phyloP scores from a whole-genome alignment of 1,140 invertebrate genomes.

The Drosophila pseudoananassae region DNA sequence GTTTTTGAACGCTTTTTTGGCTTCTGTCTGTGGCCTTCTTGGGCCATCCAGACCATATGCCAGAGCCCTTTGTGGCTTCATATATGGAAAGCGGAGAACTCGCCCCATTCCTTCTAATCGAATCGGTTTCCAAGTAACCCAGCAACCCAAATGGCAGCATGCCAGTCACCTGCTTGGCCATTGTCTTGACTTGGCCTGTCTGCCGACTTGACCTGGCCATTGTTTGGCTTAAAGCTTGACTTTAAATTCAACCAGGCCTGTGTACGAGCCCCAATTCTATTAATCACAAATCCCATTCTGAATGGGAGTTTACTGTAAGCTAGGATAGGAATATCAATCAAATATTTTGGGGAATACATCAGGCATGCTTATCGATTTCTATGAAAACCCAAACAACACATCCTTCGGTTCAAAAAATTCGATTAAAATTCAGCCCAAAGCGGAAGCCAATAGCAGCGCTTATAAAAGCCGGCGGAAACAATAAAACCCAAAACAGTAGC shows the following conservation, averaged over 20 bases:
- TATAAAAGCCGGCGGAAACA: conserved; percentile 48
- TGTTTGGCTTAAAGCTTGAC: conserved; percentile 23
- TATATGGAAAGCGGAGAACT: neutral
- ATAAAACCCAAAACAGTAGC: conserved; percentile 33
- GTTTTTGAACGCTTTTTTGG: conserved; percentile 55
- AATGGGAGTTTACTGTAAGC: conserved; percentile 13
- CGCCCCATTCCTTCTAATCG: conserved; percentile 17
- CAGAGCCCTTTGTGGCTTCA: conserved; percentile 49
- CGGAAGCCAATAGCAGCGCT: conserved; percentile 2
- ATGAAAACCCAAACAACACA: conserved; percentile 34
- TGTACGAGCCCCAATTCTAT: conserved; percentile 35
- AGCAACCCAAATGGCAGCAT: conserved; percentile 74
- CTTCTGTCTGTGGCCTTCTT: conserved; percentile 37
- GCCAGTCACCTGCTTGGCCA: conserved; percentile 53
- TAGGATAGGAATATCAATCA: conserved; percentile 58
- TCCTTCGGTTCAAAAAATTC: conserved; percentile 53
- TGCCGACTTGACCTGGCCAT: conserved; percentile 24
- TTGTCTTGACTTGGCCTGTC: conserved; percentile 47
- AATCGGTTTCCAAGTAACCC: conserved; percentile 37
- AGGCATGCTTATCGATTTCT: conserved; percentile 62
- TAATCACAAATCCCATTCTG: conserved; percentile 64
- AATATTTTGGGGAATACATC: conserved; percentile 56
- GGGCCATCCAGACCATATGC: conserved; percentile 17
- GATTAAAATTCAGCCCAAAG: conserved; percentile 61
- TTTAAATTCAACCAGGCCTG: conserved; percentile 16